These are phyloP conservation scores for Calycopis cecrops DNA, from an alignment of 1,140 invertebrate genomes.

Conservation along the genomic window DNA sequence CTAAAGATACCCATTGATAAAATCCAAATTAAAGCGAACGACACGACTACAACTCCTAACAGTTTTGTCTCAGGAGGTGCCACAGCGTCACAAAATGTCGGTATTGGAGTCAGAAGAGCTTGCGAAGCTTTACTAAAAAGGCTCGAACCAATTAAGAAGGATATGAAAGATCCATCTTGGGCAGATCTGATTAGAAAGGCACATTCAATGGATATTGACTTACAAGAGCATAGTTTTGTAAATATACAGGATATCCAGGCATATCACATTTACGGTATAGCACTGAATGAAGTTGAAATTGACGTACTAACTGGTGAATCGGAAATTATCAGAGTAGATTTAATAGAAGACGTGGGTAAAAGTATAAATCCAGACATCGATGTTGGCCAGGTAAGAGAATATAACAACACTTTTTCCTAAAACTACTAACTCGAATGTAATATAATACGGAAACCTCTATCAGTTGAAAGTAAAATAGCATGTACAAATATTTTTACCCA, in stretches of 20 bases:
- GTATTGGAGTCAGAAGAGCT: slow-evolving; percentile 34
- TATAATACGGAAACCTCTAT: no score
- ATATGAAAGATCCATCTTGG: slow-evolving; percentile 79
- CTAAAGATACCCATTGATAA: slow-evolving; percentile 81
- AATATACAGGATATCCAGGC: slow-evolving; percentile 57
- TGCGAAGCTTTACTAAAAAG: slow-evolving; percentile 69
- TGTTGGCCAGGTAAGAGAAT: slow-evolving; percentile 81
- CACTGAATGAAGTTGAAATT: slow-evolving; percentile 82
- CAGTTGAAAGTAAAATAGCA: no score
- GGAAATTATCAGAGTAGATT: slow-evolving; percentile 80
- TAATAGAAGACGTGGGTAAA: slow-evolving; percentile 83
- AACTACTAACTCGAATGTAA: no score
- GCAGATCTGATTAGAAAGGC: slow-evolving; percentile 76
- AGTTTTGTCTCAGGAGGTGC: slow-evolving; percentile 78
- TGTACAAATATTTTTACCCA: no score
- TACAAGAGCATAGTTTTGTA: slow-evolving; percentile 78
- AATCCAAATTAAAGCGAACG: slow-evolving; percentile 80
- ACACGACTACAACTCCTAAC: slow-evolving; percentile 78
- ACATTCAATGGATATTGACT: slow-evolving; percentile 73
- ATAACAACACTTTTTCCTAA: no score
- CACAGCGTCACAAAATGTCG: slow-evolving; percentile 39
- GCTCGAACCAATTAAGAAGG: slow-evolving; percentile 75
- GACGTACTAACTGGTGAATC: slow-evolving; percentile 86
- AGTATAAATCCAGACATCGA: slow-evolving; percentile 86
- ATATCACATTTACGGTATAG: slow-evolving; percentile 78